Base-by-base conservation (phyloP, 2,797 vertebrate genomes). In the Bovichtus diacanthus region DNA sequence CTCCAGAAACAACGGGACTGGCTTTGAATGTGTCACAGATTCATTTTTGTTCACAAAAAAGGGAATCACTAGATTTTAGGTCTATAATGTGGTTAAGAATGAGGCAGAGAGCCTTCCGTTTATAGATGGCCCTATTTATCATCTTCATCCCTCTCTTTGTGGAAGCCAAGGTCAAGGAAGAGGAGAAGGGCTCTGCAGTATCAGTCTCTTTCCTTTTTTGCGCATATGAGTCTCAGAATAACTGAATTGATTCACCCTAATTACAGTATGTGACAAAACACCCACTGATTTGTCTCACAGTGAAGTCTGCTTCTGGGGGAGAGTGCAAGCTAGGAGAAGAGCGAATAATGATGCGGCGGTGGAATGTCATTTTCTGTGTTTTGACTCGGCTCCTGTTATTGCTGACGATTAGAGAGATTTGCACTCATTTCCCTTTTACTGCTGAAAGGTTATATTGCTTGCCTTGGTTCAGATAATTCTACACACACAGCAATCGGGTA, bases 191-290 rank as follows among this genome's bases (percentile, higher is more conserved):
- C 64, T 60, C 59, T 71, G 79, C 77, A 73, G 70, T 60, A 53
- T 84, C 76, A 15, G 34, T 41, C 60, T 54, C 73, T 63, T 53
- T 71, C 31, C 34, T 58, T 58, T 78, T 74, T 76, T 56, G 18
- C n/a, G 6, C 65, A 51, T 31, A 46, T 2, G 29, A 64, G 46
- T 78, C 81, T 87, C 67, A 72, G 74, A 88, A 80, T 83, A 81
- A 67, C 70, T 82, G 68, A 83, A 84, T 65, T 75, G 84, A 88
- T 87, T 86, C 81, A 76, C 49, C 69, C 74, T 89, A 87, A 91
- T 89, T 86, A 76, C 64, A 78, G 77, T 64, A 55, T 78, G 77
- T 89, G 82, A 90, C 82, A 84, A 86, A 88, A 86, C 78, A 80
- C 68, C 68, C 74, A 50, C 66, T 80, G 72, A 83, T 90, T 86